phyloP scores from a whole-genome alignment of 2,113 vertebrate genomes.

The Calyptommatus sinebrachiatus region DNA sequence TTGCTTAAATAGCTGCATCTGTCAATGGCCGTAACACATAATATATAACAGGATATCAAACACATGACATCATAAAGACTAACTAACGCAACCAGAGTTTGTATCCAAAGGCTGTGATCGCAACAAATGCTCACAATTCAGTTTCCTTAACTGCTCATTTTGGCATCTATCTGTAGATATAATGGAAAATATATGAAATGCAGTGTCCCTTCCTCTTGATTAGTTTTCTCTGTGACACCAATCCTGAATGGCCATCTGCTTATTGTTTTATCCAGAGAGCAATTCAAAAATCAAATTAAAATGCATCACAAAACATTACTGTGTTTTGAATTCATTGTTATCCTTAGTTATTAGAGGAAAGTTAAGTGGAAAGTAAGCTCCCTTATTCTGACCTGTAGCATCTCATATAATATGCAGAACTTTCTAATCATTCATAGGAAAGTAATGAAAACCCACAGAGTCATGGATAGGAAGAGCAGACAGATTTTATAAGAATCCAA shows the following conservation, averaged over 20 bases:
- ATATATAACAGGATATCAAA: constrained; percentile 23
- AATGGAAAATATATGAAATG: neutral
- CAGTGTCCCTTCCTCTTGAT: neutral
- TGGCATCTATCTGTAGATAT: constrained; percentile 8
- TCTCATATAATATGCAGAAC: neutral
- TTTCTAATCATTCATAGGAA: neutral
- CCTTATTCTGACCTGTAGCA: too few species aligned
- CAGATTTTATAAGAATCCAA: too few species aligned
- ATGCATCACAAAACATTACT: neutral
- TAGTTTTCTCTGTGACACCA: neutral
- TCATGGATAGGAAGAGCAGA: too few species aligned
- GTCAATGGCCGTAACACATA: neutral
- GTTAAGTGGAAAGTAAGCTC: too few species aligned
- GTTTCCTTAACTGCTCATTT: constrained; percentile 18
- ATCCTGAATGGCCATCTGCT: neutral
- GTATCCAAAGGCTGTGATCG: constrained; percentile 7
- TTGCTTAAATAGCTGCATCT: neutral
- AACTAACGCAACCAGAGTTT: constrained; percentile 17
- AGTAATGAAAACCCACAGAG: too few species aligned
- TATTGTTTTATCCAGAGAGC: neutral
- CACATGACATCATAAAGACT: constrained; percentile 22
- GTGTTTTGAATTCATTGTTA: neutral
- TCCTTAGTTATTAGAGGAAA: neutral
- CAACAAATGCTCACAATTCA: constrained; percentile 5
- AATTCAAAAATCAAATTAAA: neutral